phyloP scores from a whole-genome alignment of 2,797 vertebrate genomes.

The Rhadinocentrus ornatus region DNA sequence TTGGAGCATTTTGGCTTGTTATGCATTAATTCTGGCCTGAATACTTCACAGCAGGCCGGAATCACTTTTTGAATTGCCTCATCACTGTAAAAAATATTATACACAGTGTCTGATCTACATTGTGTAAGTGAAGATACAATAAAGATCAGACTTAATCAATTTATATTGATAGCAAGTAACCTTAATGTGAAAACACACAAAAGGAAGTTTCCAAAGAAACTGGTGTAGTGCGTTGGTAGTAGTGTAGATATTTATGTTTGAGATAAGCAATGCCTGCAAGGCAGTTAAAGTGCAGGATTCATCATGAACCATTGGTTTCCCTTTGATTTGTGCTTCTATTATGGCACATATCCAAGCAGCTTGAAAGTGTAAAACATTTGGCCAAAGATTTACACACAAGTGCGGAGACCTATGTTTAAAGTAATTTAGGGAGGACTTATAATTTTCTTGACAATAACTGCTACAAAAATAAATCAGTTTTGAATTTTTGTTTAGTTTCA shows the following conservation, averaged over 20 bases:
- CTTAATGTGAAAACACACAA: constrained; percentile 4
- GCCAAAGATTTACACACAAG: background rate
- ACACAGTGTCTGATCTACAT: constrained; percentile 15
- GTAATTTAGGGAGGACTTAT: background rate
- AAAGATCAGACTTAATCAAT: constrained; percentile 21
- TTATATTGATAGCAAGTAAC: background rate
- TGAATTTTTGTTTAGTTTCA: no score
- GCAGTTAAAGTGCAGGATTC: constrained; percentile 5
- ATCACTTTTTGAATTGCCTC: constrained; percentile 34
- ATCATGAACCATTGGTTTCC: background rate
- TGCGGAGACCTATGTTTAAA: background rate
- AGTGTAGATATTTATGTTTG: background rate
- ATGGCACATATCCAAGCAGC: background rate
- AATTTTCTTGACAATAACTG: background rate
- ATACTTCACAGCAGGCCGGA: constrained; percentile 36
- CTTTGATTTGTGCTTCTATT: constrained; percentile 6
- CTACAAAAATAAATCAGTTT: background rate
- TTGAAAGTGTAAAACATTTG: background rate
- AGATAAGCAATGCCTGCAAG: constrained; percentile 2
- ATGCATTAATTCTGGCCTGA: constrained; percentile 50
- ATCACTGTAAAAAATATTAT: constrained; percentile 30
- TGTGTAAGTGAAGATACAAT: constrained; percentile 17
- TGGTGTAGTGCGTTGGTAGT: background rate
- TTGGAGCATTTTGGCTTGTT: constrained; percentile 39
- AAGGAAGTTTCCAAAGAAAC: constrained; percentile 1